Conservation (phyloP, 2,797 vertebrate genomes). For the Pteronotus mesoamericanus region DNA sequence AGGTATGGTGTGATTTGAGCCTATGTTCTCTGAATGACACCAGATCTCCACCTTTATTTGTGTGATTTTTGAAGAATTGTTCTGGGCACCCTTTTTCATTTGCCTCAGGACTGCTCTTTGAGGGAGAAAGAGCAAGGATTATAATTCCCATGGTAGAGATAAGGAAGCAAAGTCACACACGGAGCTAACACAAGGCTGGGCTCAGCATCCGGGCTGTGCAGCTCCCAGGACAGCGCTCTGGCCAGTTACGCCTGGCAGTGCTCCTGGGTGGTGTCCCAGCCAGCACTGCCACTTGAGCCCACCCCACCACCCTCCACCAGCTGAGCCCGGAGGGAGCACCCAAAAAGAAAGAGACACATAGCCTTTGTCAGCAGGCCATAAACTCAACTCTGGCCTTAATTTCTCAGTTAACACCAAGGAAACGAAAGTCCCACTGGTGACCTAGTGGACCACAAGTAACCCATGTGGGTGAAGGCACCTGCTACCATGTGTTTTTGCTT, state of each 20-base stretch:
- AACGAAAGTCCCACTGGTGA: background rate
- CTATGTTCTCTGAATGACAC: background rate
- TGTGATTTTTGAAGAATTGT: background rate
- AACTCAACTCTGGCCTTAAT: background rate
- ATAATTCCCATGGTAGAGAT: background rate
- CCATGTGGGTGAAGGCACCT: background rate
- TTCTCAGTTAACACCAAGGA: background rate
- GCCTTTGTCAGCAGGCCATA: background rate
- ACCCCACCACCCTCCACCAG: background rate
- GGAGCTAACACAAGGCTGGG: background rate
- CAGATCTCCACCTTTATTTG: background rate
- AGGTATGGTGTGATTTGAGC: background rate
- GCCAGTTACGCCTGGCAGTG: fast-evolving
- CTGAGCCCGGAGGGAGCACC: background rate
- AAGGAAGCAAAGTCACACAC: background rate
- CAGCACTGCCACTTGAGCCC: background rate
- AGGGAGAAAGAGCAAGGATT: background rate
- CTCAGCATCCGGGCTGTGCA: background rate
- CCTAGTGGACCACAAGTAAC: background rate
- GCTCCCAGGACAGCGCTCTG: background rate
- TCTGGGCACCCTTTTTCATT: background rate
- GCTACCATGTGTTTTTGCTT: background rate
- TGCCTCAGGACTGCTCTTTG: background rate
- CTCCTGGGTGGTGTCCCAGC: background rate
- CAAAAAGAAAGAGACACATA: background rate